A percentile compares a stretch with the other conserved stretches of the same genome.
Conservation (phyloP, 2,888 invertebrate species). For the Ochropleura plecta region DNA sequence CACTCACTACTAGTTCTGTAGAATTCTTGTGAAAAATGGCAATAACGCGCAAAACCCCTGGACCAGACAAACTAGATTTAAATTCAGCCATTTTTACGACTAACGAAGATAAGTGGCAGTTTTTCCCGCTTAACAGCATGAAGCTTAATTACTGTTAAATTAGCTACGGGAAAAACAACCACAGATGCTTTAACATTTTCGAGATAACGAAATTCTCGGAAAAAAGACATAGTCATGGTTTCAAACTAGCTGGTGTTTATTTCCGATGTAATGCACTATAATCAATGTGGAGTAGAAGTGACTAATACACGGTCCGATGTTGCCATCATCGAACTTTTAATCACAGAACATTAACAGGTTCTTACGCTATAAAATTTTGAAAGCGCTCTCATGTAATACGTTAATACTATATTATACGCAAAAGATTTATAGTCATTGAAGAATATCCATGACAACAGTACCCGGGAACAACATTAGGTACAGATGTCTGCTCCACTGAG, state of each 20-base stretch:
- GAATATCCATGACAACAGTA: constrained; percentile 48
- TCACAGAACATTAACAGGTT: constrained; percentile 50
- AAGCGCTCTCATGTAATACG: constrained; percentile 40
- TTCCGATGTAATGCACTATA: constrained; percentile 42
- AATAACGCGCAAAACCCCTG: constrained; percentile 12
- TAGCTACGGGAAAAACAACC: constrained; percentile 35
- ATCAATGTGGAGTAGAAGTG: constrained; percentile 35
- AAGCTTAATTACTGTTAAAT: constrained; percentile 51
- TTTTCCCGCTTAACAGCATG: constrained; percentile 30
- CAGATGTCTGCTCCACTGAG: constrained; percentile 30
- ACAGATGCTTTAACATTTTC: constrained; percentile 24
- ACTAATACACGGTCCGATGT: constrained; percentile 27
- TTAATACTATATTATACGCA: constrained; percentile 38
- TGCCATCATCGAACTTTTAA: constrained; percentile 51
- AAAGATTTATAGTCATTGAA: constrained; percentile 57
- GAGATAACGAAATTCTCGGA: constrained; percentile 54
- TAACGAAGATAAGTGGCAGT: constrained; percentile 31
- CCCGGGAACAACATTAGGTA: constrained; percentile 4
- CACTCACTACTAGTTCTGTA: constrained; percentile 28
- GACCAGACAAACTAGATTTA: constrained; percentile 1
- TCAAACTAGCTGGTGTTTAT: constrained; percentile 50
- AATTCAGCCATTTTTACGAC: constrained; percentile 27
- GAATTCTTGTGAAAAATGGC: constrained; percentile 24
- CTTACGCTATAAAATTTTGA: constrained; percentile 57
- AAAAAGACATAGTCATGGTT: constrained; percentile 40